These are phyloP conservation scores for Onychomys torridus DNA, from an alignment of 2,797 vertebrate genomes.

Conservation along the genomic window DNA sequence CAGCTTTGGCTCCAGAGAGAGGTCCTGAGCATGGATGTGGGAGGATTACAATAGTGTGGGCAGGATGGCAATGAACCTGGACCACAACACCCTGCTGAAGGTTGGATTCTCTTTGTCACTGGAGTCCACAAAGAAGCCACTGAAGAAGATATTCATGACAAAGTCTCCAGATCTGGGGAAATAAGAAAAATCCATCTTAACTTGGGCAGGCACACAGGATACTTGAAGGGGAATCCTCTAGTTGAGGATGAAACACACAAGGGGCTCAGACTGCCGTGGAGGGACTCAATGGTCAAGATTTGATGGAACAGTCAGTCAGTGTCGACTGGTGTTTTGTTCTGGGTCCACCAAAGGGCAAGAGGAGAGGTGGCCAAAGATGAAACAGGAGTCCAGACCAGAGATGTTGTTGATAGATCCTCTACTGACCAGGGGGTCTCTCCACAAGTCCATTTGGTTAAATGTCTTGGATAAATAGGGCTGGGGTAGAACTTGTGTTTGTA, in stretches of 20 bases:
- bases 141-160: conserved; percentile 97
- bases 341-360: conserved; percentile 95
- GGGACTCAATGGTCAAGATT: conserved; percentile 95
- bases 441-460: not conserved
- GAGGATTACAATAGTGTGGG: not conserved
- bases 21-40: not conserved
- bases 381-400: conserved; percentile 95
- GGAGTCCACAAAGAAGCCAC: conserved; percentile 98
- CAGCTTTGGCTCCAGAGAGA: not conserved
- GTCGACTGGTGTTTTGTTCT: conserved; percentile 98
- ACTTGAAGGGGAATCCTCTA: conserved; percentile 96
- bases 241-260: conserved; percentile 97
- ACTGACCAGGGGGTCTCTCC: not conserved
- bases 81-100: conserved; percentile 90
- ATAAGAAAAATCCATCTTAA: conserved; percentile 98
- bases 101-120: conserved; percentile 98
- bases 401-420: conserved; percentile 85
- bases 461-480: conserved; percentile 19
- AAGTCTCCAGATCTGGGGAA: conserved; percentile 96
- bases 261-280: conserved; percentile 98
- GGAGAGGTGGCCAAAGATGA: conserved; percentile 93
- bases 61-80: not conserved
- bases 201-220: conserved; percentile 95
- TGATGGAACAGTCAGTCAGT: conserved; percentile 95
- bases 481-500: conserved; percentile 57